Conservation (phyloP, 2,797 vertebrate genomes). For the Darevskia mixta region DNA sequence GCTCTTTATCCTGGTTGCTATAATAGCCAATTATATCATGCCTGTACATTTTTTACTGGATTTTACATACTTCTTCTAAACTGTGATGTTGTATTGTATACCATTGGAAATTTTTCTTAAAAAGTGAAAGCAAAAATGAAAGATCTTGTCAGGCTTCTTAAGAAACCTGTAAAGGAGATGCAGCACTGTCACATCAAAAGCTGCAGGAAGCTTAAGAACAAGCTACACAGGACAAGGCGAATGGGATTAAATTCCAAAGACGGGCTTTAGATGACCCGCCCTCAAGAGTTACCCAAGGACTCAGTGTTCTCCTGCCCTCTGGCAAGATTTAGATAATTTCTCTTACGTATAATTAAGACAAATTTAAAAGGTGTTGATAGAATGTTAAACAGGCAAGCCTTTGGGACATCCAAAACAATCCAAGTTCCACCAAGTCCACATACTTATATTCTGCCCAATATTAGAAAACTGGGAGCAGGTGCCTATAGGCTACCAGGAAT, state of each 20-base stretch:
- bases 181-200: neutral
- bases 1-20: neutral
- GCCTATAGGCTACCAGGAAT: neutral
- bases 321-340: neutral
- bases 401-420: neutral
- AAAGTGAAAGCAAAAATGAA: neutral
- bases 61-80: neutral
- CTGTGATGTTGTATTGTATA: too few species aligned
- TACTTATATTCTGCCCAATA: neutral
- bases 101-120: neutral
- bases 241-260: neutral
- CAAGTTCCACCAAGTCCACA: neutral
- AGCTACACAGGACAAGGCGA: too few species aligned
- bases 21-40: neutral
- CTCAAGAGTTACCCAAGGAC: slow-evolving; percentile 1
- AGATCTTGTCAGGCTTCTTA: neutral
- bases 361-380: neutral
- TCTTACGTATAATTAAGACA: neutral
- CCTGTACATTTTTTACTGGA: neutral
- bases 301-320: neutral
- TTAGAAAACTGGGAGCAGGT: neutral
- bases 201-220: neutral
- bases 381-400: neutral
- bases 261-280: neutral
- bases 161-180: neutral